phyloP scores from a whole-genome alignment of 2,797 vertebrate species.

The Chelidonichthys spinosus region DNA sequence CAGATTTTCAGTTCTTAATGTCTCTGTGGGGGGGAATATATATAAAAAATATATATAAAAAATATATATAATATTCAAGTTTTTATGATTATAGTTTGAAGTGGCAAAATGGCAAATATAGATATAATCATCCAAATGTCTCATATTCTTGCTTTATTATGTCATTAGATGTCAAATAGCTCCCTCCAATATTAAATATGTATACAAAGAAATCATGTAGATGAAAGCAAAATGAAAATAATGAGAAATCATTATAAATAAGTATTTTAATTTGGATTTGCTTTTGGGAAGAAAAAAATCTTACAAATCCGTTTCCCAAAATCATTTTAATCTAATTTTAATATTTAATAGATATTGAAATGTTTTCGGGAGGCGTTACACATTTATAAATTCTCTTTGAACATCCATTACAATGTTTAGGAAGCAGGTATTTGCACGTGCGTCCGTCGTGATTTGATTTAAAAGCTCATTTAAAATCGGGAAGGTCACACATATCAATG shows the following conservation, averaged over 20 bases:
- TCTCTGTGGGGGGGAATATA: background rate
- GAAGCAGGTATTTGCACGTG: conserved; percentile 5
- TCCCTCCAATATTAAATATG: no score
- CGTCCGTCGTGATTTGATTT: background rate
- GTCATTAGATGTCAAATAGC: background rate
- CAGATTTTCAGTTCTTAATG: background rate
- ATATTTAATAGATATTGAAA: background rate
- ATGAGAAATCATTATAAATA: background rate
- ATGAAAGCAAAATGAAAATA: no score
- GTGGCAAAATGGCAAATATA: background rate
- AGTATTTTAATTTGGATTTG: background rate
- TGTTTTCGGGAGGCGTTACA: background rate
- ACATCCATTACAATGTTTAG: background rate
- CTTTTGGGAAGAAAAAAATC: background rate
- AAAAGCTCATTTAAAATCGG: conserved; percentile 4
- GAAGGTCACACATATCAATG: conserved; percentile 4
- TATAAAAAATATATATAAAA: no score
- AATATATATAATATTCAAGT: background rate
- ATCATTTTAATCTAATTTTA: no score
- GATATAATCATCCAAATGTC: conserved; percentile 7
- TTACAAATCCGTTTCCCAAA: background rate
- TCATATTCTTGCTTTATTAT: background rate
- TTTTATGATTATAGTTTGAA: background rate
- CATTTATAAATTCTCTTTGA: background rate
- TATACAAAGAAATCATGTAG: no score